Conservation (phyloP, 2,797 vertebrate genomes). For the Setipinna tenuifilis region DNA sequence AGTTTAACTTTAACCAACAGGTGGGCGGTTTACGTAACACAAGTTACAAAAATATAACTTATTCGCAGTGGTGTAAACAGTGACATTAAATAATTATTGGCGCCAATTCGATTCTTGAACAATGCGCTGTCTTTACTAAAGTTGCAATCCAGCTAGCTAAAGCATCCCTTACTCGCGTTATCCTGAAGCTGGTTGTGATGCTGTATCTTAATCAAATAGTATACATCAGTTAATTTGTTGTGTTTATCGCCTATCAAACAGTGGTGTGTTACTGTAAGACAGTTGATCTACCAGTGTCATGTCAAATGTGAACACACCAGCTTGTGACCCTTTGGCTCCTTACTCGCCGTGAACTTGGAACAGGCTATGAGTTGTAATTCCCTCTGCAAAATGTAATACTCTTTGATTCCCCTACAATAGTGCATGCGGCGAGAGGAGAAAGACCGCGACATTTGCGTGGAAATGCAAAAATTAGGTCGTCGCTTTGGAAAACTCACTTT, state of each 20-base stretch:
- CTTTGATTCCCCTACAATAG: too few relatives aligned
- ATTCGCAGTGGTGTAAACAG: neutral
- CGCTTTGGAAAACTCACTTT: too few relatives aligned
- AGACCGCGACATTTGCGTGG: too few relatives aligned
- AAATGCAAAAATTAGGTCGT: too few relatives aligned
- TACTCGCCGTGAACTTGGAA: too few relatives aligned
- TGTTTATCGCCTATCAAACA: neutral
- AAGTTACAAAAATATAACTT: neutral
- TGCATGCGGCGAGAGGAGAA: too few relatives aligned
- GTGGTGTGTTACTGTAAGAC: neutral
- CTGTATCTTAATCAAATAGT: neutral
- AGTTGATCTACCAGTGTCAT: neutral
- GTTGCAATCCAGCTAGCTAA: neutral
- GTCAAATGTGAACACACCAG: neutral
- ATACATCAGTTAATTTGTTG: neutral
- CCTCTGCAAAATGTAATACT: too few relatives aligned
- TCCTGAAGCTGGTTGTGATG: neutral
- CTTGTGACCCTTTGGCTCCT: neutral
- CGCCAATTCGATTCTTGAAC: too few relatives aligned
- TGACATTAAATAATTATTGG: neutral
- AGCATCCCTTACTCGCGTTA: neutral
- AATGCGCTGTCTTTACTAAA: neutral
- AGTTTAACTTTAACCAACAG: neutral
- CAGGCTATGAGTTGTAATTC: too few relatives aligned
- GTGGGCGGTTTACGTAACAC: neutral